Base-by-base conservation (phyloP, 2,797 vertebrate species). In the Onychomys torridus region DNA sequence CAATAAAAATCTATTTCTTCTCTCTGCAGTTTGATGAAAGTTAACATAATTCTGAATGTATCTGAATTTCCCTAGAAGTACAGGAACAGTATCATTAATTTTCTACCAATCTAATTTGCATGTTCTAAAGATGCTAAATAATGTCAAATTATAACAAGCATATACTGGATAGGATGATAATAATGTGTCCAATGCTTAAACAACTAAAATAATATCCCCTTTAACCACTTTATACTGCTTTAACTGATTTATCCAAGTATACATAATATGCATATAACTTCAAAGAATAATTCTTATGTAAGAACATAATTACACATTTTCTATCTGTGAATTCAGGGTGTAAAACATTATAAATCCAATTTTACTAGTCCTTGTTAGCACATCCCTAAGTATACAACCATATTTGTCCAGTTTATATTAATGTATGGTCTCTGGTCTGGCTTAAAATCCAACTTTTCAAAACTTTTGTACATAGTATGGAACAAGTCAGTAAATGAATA, bases 1-100 rank as follows among this genome's bases (percentile, higher is more conserved):
- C 5, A 27, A 73, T 71, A 95, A 90, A 87, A 84, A 61, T 85
- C 16, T 46, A 65, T 92, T 88, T 14, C 40, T 92, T 95, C 16
- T 85, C 1, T 81, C 29, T 94, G 5, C 4, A 88, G 27, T 78
- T 92, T 52, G 83, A 88, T 76, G 8, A 65, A 79, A 79, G 25
- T 84, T 69, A 82, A 93, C 95, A 89, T 40, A 84, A 86, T 59
- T 83, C 2, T 29, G 89, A 89, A 5, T 77, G 1, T 78, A 73
- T 93, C 11, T 67, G 32, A 93, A 89, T 69, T 75, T 13, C 0
- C 11, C n/a, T 78, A n/a, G 49, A 92, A 89, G 52, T 81, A 92
- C 5, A 95, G 37, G 7, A 89, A 34, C 29, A 52, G 5, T 84
- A 37, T 46, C 32, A 90, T 63, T 94, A 61, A 92, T 89, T 95